These are phyloP conservation scores for Vidua macroura DNA, from an alignment of 2,113 vertebrate species.

Conservation along the genomic window DNA sequence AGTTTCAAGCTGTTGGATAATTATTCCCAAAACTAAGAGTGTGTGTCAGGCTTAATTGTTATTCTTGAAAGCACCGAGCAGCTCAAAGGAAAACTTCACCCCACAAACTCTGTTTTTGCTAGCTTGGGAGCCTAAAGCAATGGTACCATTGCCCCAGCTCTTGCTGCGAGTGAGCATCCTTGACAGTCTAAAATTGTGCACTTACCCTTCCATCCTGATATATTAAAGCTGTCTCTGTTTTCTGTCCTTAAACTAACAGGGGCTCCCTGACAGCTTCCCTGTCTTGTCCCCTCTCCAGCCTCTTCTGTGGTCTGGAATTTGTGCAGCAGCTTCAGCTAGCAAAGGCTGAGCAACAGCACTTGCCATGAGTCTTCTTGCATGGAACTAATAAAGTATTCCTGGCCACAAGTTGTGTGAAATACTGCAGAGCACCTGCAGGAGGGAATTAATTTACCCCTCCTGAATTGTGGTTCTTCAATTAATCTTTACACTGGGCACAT, in stretches of 20 bases:
- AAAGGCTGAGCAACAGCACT: neutral
- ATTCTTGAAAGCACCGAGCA: neutral
- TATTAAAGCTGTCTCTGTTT: neutral
- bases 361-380: neutral
- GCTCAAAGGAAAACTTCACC: neutral
- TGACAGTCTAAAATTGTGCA: neutral
- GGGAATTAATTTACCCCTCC: neutral
- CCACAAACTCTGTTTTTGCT: neutral
- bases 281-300: neutral
- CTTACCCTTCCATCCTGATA: neutral
- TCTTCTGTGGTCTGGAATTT: neutral
- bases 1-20: neutral
- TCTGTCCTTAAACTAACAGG: neutral
- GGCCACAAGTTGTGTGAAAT: neutral
- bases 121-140: neutral
- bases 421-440: slow-evolving; percentile 5
- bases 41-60: neutral
- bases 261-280: neutral
- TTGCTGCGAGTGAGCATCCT: neutral
- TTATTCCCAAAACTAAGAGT: neutral
- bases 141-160: neutral
- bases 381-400: slow-evolving; percentile 4
- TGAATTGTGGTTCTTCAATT: slow-evolving; percentile 22
- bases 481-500: neutral
- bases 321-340: neutral